These are phyloP conservation scores for Philantomba maxwellii DNA, from an alignment of 2,113 vertebrate genomes.

Conservation along the genomic window DNA sequence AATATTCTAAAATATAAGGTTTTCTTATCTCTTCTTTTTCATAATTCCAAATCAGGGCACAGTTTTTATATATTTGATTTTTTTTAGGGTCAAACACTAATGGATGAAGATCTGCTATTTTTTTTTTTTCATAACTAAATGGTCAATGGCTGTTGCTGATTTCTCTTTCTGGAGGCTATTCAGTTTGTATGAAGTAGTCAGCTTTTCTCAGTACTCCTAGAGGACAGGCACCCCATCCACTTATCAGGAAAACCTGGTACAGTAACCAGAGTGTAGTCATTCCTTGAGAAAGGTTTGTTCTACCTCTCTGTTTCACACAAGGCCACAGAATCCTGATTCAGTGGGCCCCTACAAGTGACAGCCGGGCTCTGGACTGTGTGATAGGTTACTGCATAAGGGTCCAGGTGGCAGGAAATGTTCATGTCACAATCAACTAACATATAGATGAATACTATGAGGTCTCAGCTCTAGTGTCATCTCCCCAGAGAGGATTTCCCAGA, in stretches of 20 bases:
- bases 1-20: neutral
- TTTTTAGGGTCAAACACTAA: neutral
- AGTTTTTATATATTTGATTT: constrained; percentile 19
- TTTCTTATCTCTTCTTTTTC: neutral
- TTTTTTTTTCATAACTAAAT: neutral
- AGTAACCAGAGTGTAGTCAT: neutral
- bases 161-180: constrained; percentile 4
- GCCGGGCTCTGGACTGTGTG: neutral
- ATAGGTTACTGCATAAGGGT: neutral
- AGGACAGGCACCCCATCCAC: neutral
- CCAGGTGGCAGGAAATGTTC: neutral
- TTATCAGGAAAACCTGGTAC: neutral
- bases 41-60: constrained; percentile 15
- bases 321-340: constrained; percentile 7
- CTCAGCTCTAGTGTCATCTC: neutral
- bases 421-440: neutral
- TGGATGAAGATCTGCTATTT: neutral
- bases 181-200: neutral
- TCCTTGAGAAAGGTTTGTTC: constrained; percentile 2
- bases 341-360: neutral
- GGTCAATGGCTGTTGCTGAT: neutral
- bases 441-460: neutral
- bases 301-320: neutral
- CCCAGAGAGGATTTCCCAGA: neutral
- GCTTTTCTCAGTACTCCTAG: neutral